Evolutionary conservation across 2,797 vertebrate genomes (phyloP).

Genomic region (Apodemus agrarius): DNA sequence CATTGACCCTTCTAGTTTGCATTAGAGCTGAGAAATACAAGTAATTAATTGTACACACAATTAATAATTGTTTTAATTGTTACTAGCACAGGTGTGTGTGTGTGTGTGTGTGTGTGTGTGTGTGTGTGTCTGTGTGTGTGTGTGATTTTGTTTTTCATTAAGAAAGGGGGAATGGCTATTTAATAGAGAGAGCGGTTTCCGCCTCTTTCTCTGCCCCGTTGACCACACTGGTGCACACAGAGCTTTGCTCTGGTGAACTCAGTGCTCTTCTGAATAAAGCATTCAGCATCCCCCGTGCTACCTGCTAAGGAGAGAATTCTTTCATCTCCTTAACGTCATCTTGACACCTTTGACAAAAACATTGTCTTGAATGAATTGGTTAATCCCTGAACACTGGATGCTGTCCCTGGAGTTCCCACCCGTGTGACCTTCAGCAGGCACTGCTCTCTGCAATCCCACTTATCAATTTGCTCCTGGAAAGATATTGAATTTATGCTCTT

Average conservation of each 20-base stretch:
- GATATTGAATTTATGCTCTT: neutral
- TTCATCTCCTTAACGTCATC: neutral
- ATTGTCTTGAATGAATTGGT: neutral
- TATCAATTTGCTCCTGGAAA: neutral
- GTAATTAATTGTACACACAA: neutral
- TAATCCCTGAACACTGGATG: neutral
- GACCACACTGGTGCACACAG: neutral
- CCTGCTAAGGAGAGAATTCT: neutral
- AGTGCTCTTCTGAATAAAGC: neutral
- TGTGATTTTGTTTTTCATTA: conserved; percentile 17
- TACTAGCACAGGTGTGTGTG: neutral
- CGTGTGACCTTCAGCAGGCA: neutral
- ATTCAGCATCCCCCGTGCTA: neutral
- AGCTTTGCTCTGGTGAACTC: neutral
- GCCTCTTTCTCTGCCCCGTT: neutral
- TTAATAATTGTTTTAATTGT: neutral
- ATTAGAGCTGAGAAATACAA: neutral
- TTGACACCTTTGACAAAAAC: neutral
- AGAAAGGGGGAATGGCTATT: neutral
- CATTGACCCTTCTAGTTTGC: neutral
- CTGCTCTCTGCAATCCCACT: neutral
- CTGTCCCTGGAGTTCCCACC: neutral
- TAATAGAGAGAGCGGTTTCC: neutral
- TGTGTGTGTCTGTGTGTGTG: too few species aligned
- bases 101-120: too few species aligned